These are phyloP conservation scores for Cetonia aurata DNA, from an alignment of 2,888 invertebrate species.

Conservation along the genomic window DNA sequence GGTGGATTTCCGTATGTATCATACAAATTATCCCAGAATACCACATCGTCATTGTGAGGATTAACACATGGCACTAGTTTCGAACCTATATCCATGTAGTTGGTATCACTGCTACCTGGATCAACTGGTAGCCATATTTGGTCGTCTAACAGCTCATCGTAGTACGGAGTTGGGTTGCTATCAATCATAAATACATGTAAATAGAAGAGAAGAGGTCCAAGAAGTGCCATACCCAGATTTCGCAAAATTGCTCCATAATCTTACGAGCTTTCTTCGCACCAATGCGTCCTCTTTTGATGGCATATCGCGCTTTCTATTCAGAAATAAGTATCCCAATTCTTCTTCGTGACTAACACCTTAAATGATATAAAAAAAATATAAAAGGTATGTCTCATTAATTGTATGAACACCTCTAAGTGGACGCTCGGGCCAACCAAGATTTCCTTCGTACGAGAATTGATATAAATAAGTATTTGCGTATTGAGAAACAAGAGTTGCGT, in stretches of 20 bases:
- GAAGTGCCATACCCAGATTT: conserved; percentile 13
- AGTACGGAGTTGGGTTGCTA: conserved; percentile 48
- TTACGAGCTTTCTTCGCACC: conserved; percentile 21
- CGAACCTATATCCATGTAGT: conserved; percentile 47
- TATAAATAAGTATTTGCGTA: conserved; percentile 43
- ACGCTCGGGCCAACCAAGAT: conserved; percentile 29
- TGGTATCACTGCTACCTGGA: conserved; percentile 4
- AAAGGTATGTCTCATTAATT: too few species aligned
- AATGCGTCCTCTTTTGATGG: conserved; percentile 7
- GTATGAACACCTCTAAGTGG: neutral
- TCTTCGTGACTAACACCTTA: conserved; percentile 34
- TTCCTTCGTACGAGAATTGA: conserved; percentile 46
- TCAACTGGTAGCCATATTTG: conserved; percentile 45
- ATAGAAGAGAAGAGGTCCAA: too few species aligned
- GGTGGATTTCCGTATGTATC: conserved; percentile 48
- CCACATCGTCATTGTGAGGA: conserved; percentile 60
- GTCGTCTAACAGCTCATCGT: conserved; percentile 44
- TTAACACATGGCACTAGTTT: conserved; percentile 48
- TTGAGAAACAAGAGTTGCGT: conserved; percentile 37
- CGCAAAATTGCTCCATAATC: conserved; percentile 38
- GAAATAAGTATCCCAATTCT: conserved; percentile 35
- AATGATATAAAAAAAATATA: too few species aligned
- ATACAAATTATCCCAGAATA: conserved; percentile 48
- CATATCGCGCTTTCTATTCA: conserved; percentile 2
- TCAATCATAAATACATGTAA: neutral